Conservation (phyloP, 1,140 invertebrate species). For the Metaphire vulgaris region DNA sequence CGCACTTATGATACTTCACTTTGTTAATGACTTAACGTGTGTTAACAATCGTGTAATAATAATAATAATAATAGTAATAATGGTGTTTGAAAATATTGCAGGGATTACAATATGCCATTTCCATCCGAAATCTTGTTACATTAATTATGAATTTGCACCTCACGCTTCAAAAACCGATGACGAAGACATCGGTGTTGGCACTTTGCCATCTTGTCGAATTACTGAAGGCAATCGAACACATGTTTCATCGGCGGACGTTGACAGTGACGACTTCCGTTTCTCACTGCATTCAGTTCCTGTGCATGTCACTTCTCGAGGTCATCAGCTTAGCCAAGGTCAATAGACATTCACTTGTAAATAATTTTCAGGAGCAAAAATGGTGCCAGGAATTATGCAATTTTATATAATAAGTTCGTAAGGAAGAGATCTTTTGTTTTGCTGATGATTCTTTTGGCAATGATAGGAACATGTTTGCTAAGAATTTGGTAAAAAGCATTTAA, state of each 20-base stretch:
- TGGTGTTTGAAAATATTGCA: conserved; percentile 52
- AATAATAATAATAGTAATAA: too few relatives aligned
- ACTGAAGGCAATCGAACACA: conserved; percentile 67
- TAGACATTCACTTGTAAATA: too few relatives aligned
- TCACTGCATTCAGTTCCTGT: conserved; percentile 65
- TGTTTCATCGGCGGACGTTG: conserved; percentile 59
- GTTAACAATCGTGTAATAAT: too few relatives aligned
- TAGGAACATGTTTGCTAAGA: too few relatives aligned
- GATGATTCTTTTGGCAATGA: too few relatives aligned
- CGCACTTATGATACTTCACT: too few relatives aligned
- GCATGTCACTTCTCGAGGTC: conserved; percentile 60
- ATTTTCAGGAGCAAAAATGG: too few relatives aligned
- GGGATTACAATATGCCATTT: conserved; percentile 58
- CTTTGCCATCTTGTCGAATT: conserved; percentile 75
- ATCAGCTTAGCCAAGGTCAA: conserved; percentile 58
- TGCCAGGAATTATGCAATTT: too few relatives aligned
- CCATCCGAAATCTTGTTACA: conserved; percentile 56
- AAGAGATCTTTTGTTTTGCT: too few relatives aligned
- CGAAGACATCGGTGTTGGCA: conserved; percentile 65
- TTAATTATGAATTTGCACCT: conserved; percentile 75
- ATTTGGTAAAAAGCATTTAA: too few relatives aligned
- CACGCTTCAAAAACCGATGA: conserved; percentile 66
- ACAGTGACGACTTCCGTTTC: conserved; percentile 58
- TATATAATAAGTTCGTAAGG: too few relatives aligned
- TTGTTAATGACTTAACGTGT: too few relatives aligned